These are phyloP conservation scores for Odobenus rosmarus DNA, from an alignment of 2,113 vertebrate species.

Conservation along the genomic window DNA sequence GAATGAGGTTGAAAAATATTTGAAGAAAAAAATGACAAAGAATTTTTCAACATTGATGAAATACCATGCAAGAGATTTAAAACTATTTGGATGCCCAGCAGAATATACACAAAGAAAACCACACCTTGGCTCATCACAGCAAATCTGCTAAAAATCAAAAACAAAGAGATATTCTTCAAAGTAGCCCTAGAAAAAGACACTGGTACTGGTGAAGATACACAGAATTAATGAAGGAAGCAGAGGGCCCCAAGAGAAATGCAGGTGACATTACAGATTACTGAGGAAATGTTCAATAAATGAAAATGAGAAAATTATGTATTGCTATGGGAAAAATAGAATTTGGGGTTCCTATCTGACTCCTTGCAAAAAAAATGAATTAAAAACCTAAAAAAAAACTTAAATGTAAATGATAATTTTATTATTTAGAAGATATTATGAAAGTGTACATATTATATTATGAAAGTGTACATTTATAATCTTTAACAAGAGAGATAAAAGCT, in stretches of 20 bases:
- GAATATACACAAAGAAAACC: background rate
- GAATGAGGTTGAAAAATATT: background rate
- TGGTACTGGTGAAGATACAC: background rate
- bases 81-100: background rate
- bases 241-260: background rate
- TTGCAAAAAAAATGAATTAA: background rate
- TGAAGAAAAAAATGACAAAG: background rate
- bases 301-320: background rate
- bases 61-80: background rate
- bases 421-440: background rate
- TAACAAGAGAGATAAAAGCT: background rate
- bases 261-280: background rate
- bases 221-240: background rate
- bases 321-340: background rate
- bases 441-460: background rate
- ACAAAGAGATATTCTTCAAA: background rate
- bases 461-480: background rate
- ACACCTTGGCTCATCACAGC: background rate
- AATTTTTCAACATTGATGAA: background rate
- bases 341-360: background rate
- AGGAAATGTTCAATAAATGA: background rate
- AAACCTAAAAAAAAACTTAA: background rate
- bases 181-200: background rate
- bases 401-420: background rate
- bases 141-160: background rate